A percentile compares a stretch with the other conserved stretches of the same genome.
Evolutionary conservation across 1,140 invertebrate genomes (phyloP).

Genomic region (Drosophila takahashii): DNA sequence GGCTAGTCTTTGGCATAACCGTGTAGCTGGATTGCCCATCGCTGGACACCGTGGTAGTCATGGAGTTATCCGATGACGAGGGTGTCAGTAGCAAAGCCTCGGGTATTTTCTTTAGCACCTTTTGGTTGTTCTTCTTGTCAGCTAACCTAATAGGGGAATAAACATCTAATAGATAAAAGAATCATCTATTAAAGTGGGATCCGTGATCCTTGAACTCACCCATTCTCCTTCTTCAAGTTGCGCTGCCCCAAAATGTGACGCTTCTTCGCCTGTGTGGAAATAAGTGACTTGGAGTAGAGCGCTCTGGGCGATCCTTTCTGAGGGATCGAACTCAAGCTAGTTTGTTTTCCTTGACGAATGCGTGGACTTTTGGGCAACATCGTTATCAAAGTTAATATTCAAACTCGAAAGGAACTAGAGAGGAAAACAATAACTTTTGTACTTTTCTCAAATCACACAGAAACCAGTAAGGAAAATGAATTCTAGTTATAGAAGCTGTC

Average conservation of each 20-base stretch:
- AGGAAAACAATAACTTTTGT: slow-evolving; percentile 12
- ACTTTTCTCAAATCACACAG: slow-evolving; percentile 13
- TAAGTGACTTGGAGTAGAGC: slow-evolving; percentile 34
- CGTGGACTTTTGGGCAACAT: slow-evolving; percentile 59
- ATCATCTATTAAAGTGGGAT: neutral
- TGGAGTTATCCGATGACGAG: slow-evolving; percentile 61
- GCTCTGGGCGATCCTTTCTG: slow-evolving; percentile 48
- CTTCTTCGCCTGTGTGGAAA: slow-evolving; percentile 35
- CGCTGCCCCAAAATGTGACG: slow-evolving; percentile 20
- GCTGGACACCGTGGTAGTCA: slow-evolving; percentile 35
- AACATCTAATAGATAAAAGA: neutral
- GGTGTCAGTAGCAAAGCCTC: slow-evolving; percentile 48
- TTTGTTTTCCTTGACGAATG: slow-evolving; percentile 38
- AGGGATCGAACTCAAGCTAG: neutral
- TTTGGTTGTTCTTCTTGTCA: slow-evolving; percentile 16
- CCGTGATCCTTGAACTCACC: slow-evolving; percentile 21
- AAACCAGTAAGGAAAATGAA: slow-evolving; percentile 15
- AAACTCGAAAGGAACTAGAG: neutral
- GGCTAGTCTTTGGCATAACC: slow-evolving; percentile 6
- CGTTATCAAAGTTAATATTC: slow-evolving; percentile 10
- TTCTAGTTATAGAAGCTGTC: no score
- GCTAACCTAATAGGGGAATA: slow-evolving; percentile 7
- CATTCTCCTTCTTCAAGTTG: slow-evolving; percentile 23
- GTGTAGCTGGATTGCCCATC: slow-evolving; percentile 1
- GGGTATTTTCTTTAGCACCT: slow-evolving; percentile 20